A percentile compares a stretch with the other conserved stretches of the same genome.
Conservation (phyloP, 2,113 vertebrate species). For the Narcine bancroftii region DNA sequence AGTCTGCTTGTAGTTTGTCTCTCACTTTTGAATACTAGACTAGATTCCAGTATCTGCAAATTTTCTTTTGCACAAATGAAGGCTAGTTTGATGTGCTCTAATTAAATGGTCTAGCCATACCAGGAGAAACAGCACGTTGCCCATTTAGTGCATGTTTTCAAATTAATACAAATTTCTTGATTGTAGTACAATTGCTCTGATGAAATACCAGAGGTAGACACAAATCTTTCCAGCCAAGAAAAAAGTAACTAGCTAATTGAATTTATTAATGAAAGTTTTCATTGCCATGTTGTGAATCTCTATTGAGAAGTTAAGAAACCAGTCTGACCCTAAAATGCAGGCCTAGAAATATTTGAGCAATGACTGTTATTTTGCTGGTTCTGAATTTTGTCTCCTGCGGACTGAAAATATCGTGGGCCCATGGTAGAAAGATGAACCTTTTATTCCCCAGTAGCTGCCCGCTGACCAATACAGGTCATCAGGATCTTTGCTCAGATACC, state of each 20-base stretch:
- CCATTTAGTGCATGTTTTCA: no score
- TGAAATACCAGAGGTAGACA: background rate
- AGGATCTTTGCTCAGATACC: background rate
- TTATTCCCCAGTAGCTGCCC: background rate
- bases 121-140: no score
- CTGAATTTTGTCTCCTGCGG: background rate
- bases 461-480: background rate
- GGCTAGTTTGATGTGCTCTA: no score
- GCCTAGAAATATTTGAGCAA: background rate
- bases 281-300: background rate
- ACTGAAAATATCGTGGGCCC: background rate
- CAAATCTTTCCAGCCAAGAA: background rate
- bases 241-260: background rate
- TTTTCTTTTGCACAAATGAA: no score
- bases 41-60: no score
- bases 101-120: no score
- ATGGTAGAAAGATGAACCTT: background rate
- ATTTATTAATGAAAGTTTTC: background rate
- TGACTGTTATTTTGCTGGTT: background rate
- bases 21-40: no score
- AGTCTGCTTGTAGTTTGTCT: no score
- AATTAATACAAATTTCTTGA: no score
- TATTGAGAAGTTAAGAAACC: background rate
- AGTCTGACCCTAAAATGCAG: background rate
- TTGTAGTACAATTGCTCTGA: no score